Percentiles rank a stretch among this genome's conserved stretches.
Conservation (phyloP, 2,797 vertebrate genomes). For the Anguilla megastoma region DNA sequence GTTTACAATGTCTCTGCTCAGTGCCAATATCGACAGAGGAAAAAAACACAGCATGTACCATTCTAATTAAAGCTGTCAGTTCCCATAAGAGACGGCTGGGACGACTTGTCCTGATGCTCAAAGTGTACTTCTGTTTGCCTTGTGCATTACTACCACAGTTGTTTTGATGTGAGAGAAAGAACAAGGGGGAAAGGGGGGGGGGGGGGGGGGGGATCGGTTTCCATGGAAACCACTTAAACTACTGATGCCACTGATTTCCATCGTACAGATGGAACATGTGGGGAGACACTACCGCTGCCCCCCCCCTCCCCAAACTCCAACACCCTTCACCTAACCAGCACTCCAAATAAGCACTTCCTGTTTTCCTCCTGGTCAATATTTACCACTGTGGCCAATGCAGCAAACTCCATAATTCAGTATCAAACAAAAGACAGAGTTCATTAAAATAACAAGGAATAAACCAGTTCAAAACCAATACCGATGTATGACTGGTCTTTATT, state of each 20-base stretch:
- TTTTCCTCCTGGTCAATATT: constrained; percentile 53
- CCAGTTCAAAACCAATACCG: background rate
- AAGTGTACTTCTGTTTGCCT: background rate
- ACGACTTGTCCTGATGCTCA: background rate
- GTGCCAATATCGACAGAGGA: background rate
- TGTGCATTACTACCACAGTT: background rate
- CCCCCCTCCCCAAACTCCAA: background rate
- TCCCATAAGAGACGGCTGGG: background rate
- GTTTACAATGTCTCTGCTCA: background rate
- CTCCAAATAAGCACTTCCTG: constrained; percentile 72
- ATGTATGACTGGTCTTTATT: constrained; percentile 27
- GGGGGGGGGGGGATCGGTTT: constrained; percentile 74
- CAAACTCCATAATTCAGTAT: background rate
- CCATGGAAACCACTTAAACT: constrained; percentile 76
- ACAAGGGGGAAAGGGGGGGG: constrained; percentile 56
- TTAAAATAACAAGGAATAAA: background rate
- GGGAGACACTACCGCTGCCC: constrained; percentile 37
- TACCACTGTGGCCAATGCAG: background rate
- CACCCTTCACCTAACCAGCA: constrained; percentile 42
- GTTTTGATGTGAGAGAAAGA: constrained; percentile 23
- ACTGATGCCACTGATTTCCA: constrained; percentile 66
- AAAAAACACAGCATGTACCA: background rate
- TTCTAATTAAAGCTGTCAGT: background rate
- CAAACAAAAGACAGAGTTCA: background rate
- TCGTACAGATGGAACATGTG: constrained; percentile 55